Evolutionary conservation across 2,797 vertebrate genomes (phyloP).

Genomic region (Distichodus sexfasciatus): DNA sequence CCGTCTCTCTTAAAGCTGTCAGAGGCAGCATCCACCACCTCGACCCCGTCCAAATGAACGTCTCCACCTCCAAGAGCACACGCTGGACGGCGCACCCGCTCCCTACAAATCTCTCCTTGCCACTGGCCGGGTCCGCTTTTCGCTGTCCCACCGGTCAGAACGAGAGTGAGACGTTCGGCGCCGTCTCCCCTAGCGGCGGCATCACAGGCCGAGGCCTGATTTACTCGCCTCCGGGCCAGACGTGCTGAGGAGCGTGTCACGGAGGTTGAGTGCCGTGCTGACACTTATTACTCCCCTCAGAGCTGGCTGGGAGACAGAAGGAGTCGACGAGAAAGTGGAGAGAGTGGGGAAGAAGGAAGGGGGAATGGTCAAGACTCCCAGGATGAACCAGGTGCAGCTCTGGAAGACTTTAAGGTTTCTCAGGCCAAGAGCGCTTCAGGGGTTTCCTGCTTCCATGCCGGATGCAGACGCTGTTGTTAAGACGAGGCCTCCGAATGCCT

Average conservation of each 20-base stretch:
- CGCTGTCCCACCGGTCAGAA: background rate
- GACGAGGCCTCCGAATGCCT: background rate
- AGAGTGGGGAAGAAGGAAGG: conserved; percentile 42
- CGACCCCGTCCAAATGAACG: background rate
- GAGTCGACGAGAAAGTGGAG: conserved; percentile 15
- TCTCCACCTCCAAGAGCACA: background rate
- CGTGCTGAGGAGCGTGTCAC: background rate
- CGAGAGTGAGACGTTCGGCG: background rate
- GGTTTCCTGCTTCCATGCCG: background rate
- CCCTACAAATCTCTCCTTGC: conserved; percentile 13
- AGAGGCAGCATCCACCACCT: conserved; percentile 52
- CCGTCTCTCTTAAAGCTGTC: conserved; percentile 40
- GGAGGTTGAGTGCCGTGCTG: background rate
- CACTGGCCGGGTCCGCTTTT: background rate
- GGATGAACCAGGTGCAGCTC: conserved; percentile 50
- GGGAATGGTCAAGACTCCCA: conserved; percentile 54
- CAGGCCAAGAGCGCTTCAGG: conserved; percentile 5
- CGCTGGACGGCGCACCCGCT: background rate
- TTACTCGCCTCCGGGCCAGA: background rate
- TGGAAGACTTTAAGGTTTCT: conserved; percentile 51
- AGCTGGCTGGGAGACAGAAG: background rate
- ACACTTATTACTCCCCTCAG: conserved; percentile 8
- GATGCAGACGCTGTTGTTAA: conserved; percentile 7
- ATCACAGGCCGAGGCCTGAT: background rate
- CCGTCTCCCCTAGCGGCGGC: background rate